Base-by-base conservation (phyloP, 2,797 vertebrate species). In the Helostoma temminkii region DNA sequence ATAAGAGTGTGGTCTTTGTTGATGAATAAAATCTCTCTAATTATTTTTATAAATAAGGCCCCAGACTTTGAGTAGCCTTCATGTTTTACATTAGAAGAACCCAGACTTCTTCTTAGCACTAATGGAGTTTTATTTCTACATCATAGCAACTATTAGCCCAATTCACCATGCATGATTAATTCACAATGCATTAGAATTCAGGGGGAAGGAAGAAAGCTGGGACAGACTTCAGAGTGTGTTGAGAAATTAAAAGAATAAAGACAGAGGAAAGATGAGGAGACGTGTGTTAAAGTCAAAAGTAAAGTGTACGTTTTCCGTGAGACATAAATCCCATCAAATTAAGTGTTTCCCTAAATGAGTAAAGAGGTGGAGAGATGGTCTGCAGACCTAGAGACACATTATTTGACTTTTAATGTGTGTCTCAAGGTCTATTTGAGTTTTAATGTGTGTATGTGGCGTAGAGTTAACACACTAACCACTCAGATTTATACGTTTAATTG, bases 401-500 rank as follows among this genome's bases (percentile, higher is more conserved):
- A 53, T n/a, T n/a, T n/a, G 9, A 16, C 36, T 70, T 22, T 11
- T 21, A 43, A 41, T 41, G 52, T 55, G 59, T 59, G 48, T 61
- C 57, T 48, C 39, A 49, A 19, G 41, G 48, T 42, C 25, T 91
- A 26, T 21, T 45, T 52, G 41, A 26, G 59, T 68, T 65, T 70
- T 26, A 24, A 53, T 68, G 57, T 91, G 71, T 74, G 50, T 82
- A 60, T 46, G 50, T 70, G 56, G 68, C 80, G 55, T 30, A 2
- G 3, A 79, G 93, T 93, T 95, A 95, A 89, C 88, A 89, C 83
- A 80, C 93, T 95, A 96, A 96, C 96, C 96, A 94, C 89, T 94
- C 93, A 96, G 95, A 97, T 96, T 96, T 97, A 97, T 96, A 96
- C 95, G 95, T 96, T 96, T 97, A 96, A 97, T 97, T 97, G 96